Conservation (phyloP, 53 echinoderm and acorn worm species). For the Echinarachnius parma region DNA sequence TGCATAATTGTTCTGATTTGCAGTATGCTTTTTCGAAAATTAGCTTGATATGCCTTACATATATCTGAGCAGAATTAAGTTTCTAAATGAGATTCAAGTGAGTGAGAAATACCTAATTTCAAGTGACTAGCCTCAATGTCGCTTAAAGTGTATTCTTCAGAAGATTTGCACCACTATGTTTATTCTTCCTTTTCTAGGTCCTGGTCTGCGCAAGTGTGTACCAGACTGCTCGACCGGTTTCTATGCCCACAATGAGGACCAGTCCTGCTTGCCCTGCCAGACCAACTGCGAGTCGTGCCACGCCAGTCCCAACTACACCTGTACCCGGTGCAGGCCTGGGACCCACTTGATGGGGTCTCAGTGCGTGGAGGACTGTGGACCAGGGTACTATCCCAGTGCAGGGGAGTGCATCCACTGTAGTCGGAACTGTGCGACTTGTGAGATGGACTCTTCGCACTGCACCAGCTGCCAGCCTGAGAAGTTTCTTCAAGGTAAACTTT, state of each 20-base stretch:
- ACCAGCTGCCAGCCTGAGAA: constrained; percentile 63
- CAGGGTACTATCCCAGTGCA: constrained; percentile 31
- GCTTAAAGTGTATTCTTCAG: too few relatives aligned
- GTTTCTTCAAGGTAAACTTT: constrained; percentile 73
- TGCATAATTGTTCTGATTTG: too few relatives aligned
- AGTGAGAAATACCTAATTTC: too few relatives aligned
- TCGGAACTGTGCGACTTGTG: constrained; percentile 71
- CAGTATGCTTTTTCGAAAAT: too few relatives aligned
- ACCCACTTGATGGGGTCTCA: constrained; percentile 40
- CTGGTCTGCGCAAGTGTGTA: constrained; percentile 72
- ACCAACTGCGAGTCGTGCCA: constrained; percentile 58
- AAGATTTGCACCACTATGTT: neutral
- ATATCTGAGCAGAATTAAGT: too few relatives aligned
- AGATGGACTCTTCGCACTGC: constrained; percentile 41
- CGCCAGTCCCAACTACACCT: constrained; percentile 39
- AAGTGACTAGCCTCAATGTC: too few relatives aligned
- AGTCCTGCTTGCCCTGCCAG: constrained; percentile 58
- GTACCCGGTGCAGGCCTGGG: constrained; percentile 52
- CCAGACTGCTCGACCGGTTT: constrained; percentile 65
- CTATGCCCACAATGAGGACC: constrained; percentile 52
- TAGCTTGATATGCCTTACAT: too few relatives aligned
- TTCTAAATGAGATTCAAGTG: too few relatives aligned
- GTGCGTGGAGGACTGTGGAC: constrained; percentile 73
- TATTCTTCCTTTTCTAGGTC: constrained; percentile 55
- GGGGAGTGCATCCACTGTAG: constrained; percentile 52